Conservation (phyloP, 2,888 invertebrate species). For the Apantesis nais region DNA sequence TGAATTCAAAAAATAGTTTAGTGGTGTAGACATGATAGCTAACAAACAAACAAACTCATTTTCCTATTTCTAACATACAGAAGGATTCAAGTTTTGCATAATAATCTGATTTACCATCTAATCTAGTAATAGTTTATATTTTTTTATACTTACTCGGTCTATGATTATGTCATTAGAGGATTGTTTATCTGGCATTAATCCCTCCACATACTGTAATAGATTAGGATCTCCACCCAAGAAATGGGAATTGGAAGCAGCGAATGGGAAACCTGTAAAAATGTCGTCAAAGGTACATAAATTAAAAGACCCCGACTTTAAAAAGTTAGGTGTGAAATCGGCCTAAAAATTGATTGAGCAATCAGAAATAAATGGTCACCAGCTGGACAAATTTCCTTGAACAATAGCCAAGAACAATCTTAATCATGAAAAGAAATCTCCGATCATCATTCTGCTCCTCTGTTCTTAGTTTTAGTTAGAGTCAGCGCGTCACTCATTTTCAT, state of each 20-base stretch:
- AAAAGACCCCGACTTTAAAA: not conserved
- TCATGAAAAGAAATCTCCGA: not conserved
- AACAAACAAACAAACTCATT: too few species aligned
- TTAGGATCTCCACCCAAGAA: conserved; percentile 87
- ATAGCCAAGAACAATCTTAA: too few species aligned
- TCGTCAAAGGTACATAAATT: not conserved
- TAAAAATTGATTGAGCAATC: not conserved
- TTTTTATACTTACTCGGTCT: conserved; percentile 83
- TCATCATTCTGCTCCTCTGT: not conserved
- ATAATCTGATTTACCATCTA: too few species aligned
- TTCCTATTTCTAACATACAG: too few species aligned
- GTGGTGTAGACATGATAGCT: too few species aligned
- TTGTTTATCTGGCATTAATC: conserved; percentile 82
- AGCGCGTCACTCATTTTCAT: not conserved
- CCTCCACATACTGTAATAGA: conserved; percentile 85
- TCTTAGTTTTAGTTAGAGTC: not conserved
- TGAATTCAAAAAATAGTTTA: too few species aligned
- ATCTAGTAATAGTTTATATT: too few species aligned
- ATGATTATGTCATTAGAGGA: conserved; percentile 81
- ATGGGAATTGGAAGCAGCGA: conserved; percentile 85
- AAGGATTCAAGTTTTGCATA: too few species aligned
- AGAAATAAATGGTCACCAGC: not conserved
- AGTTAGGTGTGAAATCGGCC: not conserved
- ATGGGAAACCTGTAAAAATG: conserved; percentile 85
- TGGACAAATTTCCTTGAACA: not conserved